Percentiles rank a stretch among this genome's conserved stretches.
Evolutionary conservation across 2,888 invertebrate genomes (phyloP).

Genomic region (Andrena marginata): DNA sequence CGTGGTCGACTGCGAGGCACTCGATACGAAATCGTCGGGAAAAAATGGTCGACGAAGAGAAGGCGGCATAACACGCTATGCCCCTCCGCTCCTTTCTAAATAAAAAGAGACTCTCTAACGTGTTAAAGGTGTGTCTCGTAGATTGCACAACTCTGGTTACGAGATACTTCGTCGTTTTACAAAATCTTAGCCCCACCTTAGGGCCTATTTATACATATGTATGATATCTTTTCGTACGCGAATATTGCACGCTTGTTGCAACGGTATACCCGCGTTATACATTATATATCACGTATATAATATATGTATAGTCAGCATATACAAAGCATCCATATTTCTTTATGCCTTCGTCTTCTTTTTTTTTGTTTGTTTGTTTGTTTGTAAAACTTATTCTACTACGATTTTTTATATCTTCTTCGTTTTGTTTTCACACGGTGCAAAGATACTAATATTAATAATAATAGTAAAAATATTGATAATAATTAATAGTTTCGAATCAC

Average conservation of each 20-base stretch:
- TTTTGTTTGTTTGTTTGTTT: slow-evolving; percentile 44
- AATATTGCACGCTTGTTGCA: slow-evolving; percentile 69
- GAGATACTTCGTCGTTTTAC: slow-evolving; percentile 63
- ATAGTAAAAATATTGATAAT: slow-evolving; percentile 28
- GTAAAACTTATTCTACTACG: slow-evolving; percentile 66
- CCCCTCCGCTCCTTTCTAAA: slow-evolving; percentile 28
- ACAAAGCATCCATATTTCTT: slow-evolving; percentile 56
- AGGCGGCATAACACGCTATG: slow-evolving; percentile 4
- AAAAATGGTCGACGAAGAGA: slow-evolving; percentile 31
- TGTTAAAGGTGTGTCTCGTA: slow-evolving; percentile 35
- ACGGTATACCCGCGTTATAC: slow-evolving; percentile 54
- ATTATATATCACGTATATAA: slow-evolving; percentile 58
- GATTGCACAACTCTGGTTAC: slow-evolving; percentile 61
- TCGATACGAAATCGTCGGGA: slow-evolving; percentile 16
- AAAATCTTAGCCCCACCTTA: slow-evolving; percentile 69
- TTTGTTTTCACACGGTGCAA: slow-evolving; percentile 53
- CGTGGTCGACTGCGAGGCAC: slow-evolving; percentile 4
- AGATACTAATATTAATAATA: slow-evolving; percentile 51
- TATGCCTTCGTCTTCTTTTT: slow-evolving; percentile 11
- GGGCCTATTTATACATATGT: slow-evolving; percentile 53
- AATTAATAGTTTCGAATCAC: slow-evolving; percentile 23
- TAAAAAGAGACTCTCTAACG: slow-evolving; percentile 41
- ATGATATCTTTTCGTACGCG: slow-evolving; percentile 50
- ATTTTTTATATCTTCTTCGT: slow-evolving; percentile 36
- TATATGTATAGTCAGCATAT: slow-evolving; percentile 62